Percentiles rank a stretch among this genome's conserved stretches.
Conservation (phyloP, 2,113 vertebrate genomes). For the Chloroceryle aenea region DNA sequence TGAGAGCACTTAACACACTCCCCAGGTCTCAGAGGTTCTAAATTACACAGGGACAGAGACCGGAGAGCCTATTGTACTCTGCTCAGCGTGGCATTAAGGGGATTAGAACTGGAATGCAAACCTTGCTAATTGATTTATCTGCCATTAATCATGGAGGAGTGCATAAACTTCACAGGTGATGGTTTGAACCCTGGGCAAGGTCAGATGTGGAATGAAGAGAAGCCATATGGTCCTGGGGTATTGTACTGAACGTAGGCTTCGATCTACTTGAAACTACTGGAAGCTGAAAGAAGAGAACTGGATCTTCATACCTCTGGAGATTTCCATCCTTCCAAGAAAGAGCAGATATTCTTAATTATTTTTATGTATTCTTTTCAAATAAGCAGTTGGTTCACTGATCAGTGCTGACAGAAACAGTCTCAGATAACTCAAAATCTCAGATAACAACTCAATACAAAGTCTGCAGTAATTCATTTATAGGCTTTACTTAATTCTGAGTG, state of each 20-base stretch:
- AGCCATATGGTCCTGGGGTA: background rate
- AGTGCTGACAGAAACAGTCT: background rate
- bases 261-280: background rate
- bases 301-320: background rate
- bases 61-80: constrained; percentile 17
- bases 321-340: background rate
- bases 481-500: background rate
- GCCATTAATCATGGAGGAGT: constrained; percentile 20
- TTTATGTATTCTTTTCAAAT: background rate
- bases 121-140: constrained; percentile 44
- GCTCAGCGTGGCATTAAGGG: constrained; percentile 43
- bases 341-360: background rate
- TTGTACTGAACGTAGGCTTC: background rate
- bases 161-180: background rate
- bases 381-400: background rate
- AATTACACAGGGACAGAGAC: constrained; percentile 41
- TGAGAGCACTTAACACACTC: constrained; percentile 32
- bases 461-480: too few relatives aligned
- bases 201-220: constrained; percentile 31
- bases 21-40: constrained; percentile 33
- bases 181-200: constrained; percentile 15
- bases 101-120: constrained; percentile 49
- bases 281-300: background rate
- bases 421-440: background rate
- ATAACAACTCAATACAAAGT: background rate